Evolutionary conservation across 2,797 vertebrate genomes (phyloP).

Genomic region (Gadopsis marmoratus): DNA sequence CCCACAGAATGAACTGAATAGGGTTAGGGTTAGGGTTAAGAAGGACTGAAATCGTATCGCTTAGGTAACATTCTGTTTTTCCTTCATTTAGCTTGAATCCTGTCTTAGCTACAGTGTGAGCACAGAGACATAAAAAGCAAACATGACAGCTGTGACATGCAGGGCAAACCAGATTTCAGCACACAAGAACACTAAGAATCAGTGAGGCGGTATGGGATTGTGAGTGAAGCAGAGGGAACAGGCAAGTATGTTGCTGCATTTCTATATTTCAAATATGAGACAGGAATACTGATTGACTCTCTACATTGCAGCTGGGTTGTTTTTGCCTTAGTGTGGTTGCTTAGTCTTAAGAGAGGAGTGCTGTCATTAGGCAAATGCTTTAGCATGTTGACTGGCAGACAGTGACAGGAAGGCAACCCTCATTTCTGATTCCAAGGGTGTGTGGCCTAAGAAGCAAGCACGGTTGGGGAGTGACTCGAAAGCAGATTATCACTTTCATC

Average conservation of each 20-base stretch:
- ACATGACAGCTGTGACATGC: constrained; percentile 50
- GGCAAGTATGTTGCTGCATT: constrained; percentile 34
- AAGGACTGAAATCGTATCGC: background rate
- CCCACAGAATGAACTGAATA: too few relatives aligned
- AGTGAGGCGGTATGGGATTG: constrained; percentile 19
- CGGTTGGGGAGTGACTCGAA: constrained; percentile 74
- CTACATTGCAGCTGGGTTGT: constrained; percentile 37
- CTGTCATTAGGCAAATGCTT: constrained; percentile 66
- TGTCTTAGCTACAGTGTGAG: constrained; percentile 16
- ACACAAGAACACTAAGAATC: constrained; percentile 45
- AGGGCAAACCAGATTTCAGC: constrained; percentile 45
- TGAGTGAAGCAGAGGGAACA: constrained; percentile 33
- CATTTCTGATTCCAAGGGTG: constrained; percentile 64
- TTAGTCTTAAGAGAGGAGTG: constrained; percentile 48
- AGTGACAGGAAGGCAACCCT: constrained; percentile 55
- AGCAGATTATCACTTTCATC: constrained; percentile 81
- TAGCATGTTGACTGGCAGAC: constrained; percentile 61
- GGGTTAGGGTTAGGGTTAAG: background rate
- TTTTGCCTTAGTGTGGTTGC: constrained; percentile 37
- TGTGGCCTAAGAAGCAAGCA: constrained; percentile 66
- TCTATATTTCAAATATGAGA: constrained; percentile 43
- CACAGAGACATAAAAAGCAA: constrained; percentile 30
- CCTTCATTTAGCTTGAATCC: constrained; percentile 29
- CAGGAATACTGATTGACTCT: constrained; percentile 61
- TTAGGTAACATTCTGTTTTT: constrained; percentile 1